These are phyloP conservation scores for Nibea coibor DNA, from an alignment of 2,113 vertebrate genomes.

Conservation along the genomic window DNA sequence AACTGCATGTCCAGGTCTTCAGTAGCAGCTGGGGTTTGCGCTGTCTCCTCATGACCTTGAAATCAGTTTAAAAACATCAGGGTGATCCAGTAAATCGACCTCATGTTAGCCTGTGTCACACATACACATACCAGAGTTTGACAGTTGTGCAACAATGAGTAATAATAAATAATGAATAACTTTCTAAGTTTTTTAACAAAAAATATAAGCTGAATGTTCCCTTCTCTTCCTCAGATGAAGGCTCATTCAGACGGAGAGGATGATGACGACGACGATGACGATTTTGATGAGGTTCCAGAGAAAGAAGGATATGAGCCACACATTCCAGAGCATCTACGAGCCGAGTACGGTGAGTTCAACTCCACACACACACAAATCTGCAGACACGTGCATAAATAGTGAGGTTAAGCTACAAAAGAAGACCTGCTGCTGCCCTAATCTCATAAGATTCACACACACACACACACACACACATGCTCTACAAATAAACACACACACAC, in stretches of 20 bases:
- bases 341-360: slow-evolving; percentile 91
- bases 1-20: neutral
- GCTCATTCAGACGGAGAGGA: slow-evolving; percentile 67
- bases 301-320: slow-evolving; percentile 94
- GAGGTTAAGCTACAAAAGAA: slow-evolving; percentile 81
- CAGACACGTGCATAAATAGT: slow-evolving; percentile 68
- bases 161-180: too few relatives aligned
- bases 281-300: slow-evolving; percentile 96
- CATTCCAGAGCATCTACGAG: slow-evolving; percentile 90
- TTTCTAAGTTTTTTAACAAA: too few relatives aligned
- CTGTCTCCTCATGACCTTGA: neutral
- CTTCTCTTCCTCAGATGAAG: slow-evolving; percentile 71
- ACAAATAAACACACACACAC: slow-evolving; percentile 46
- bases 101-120: too few relatives aligned
- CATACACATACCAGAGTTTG: too few relatives aligned
- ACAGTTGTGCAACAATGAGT: too few relatives aligned
- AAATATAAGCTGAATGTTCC: neutral
- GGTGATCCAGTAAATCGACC: too few relatives aligned
- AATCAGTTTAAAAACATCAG: neutral
- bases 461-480: slow-evolving; percentile 37
- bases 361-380: slow-evolving; percentile 70
- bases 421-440: slow-evolving; percentile 80
- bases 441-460: slow-evolving; percentile 66
- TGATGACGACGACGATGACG: slow-evolving; percentile 79
- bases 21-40: neutral